These are phyloP conservation scores for Pristionchus exspectatus DNA, from an alignment of 2,888 invertebrate genomes.

Conservation along the genomic window DNA sequence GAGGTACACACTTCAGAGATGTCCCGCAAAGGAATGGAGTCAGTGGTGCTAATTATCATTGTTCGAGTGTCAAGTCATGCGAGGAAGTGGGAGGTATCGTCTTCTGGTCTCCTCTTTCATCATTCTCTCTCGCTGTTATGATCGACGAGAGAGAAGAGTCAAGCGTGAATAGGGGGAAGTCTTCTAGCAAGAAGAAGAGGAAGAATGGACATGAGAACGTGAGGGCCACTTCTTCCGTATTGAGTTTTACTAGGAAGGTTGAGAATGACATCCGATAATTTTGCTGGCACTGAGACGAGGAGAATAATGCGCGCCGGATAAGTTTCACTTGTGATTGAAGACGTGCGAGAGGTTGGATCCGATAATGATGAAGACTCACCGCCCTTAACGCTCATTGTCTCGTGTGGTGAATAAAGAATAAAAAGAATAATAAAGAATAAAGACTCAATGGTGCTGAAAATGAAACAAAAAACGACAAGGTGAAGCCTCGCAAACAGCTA, in stretches of 20 bases:
- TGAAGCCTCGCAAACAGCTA: neutral
- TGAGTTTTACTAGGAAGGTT: neutral
- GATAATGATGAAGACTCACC: no score
- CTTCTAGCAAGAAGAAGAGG: neutral
- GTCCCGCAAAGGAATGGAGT: neutral
- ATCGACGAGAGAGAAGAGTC: neutral
- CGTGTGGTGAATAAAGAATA: no score
- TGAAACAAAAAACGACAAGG: neutral
- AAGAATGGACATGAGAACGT: neutral
- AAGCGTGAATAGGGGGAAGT: neutral
- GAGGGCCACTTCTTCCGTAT: neutral
- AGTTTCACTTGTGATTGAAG: neutral
- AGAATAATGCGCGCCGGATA: neutral
- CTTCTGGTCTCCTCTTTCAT: neutral
- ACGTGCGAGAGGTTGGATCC: neutral
- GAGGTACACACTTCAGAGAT: neutral
- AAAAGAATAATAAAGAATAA: no score
- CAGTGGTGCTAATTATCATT: conserved; percentile 7
- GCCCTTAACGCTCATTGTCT: no score
- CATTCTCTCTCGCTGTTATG: neutral
- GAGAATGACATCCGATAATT: neutral
- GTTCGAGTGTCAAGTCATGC: neutral
- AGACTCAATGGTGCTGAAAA: no score
- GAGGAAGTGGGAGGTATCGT: neutral
- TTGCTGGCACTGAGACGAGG: neutral